These are phyloP conservation scores for Diuraphis noxia DNA, from an alignment of 1,140 invertebrate genomes.

Conservation along the genomic window DNA sequence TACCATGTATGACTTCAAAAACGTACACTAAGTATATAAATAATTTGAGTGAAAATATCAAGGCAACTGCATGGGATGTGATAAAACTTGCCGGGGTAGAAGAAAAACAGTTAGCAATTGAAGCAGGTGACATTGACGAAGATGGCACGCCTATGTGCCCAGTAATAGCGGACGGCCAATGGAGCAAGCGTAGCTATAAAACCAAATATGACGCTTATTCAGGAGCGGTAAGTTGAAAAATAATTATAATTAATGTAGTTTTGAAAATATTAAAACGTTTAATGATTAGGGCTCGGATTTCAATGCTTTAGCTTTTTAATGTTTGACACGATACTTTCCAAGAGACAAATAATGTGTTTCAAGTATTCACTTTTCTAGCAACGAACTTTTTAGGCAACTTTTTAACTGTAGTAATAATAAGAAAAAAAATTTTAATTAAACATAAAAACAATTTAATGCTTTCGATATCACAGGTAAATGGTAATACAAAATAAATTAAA, in stretches of 20 bases:
- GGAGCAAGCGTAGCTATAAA: neutral
- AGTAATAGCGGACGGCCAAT: neutral
- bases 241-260: neutral
- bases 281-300: no score
- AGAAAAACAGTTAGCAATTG: neutral
- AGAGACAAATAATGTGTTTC: no score
- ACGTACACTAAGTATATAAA: neutral
- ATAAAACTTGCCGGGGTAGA: neutral
- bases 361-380: no score
- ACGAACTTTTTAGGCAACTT: no score
- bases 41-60: neutral
- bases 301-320: no score
- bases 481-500: no score
- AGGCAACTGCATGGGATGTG: neutral
- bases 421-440: no score
- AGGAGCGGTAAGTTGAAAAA: neutral
- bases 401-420: no score
- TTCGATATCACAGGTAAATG: no score
- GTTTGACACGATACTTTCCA: no score
- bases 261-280: no score
- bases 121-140: neutral
- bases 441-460: no score
- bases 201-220: neutral
- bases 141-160: conserved; percentile 4
- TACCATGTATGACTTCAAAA: neutral